These are phyloP conservation scores for Typhlichthys eigenmanni DNA, from an alignment of 2,797 vertebrate species.

Conservation along the genomic window DNA sequence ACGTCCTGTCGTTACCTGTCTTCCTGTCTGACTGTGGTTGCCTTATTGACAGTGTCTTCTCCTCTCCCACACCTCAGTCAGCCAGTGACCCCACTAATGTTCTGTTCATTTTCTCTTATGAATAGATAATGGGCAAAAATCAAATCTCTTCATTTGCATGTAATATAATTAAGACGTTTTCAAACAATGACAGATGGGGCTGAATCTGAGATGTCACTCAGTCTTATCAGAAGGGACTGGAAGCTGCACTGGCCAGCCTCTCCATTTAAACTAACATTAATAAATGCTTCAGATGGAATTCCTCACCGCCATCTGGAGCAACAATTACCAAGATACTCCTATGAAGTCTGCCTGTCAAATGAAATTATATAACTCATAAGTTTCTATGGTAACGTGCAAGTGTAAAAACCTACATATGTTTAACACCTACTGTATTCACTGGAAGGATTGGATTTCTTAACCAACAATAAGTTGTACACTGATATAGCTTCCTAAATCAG, in stretches of 20 bases:
- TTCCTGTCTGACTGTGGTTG: constrained; percentile 21
- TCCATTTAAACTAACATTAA: constrained; percentile 88
- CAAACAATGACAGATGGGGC: constrained; percentile 97
- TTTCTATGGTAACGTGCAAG: constrained; percentile 31
- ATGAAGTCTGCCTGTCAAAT: constrained; percentile 62
- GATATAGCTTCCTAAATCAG: constrained; percentile 5
- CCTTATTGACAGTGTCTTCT: constrained; percentile 15
- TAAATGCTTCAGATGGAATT: constrained; percentile 90
- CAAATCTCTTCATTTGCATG: constrained; percentile 99
- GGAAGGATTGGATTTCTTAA: background rate
- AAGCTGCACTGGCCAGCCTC: constrained; percentile 83
- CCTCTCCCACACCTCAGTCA: constrained; percentile 30
- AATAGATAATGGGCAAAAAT: constrained; percentile 96
- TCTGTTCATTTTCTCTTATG: constrained; percentile 96
- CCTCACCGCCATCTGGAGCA: constrained; percentile 83
- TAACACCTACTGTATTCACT: background rate
- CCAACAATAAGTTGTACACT: background rate
- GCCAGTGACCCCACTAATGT: constrained; percentile 89
- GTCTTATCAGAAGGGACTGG: constrained; percentile 85
- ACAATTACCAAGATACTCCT: constrained; percentile 78
- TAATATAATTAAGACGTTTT: constrained; percentile 98
- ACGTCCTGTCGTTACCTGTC: background rate
- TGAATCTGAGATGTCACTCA: constrained; percentile 92
- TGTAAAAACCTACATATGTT: constrained; percentile 18
- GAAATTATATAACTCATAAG: constrained; percentile 56